These are phyloP conservation scores for Conchocele bisecta DNA, from an alignment of 2,888 invertebrate genomes.

Conservation along the genomic window DNA sequence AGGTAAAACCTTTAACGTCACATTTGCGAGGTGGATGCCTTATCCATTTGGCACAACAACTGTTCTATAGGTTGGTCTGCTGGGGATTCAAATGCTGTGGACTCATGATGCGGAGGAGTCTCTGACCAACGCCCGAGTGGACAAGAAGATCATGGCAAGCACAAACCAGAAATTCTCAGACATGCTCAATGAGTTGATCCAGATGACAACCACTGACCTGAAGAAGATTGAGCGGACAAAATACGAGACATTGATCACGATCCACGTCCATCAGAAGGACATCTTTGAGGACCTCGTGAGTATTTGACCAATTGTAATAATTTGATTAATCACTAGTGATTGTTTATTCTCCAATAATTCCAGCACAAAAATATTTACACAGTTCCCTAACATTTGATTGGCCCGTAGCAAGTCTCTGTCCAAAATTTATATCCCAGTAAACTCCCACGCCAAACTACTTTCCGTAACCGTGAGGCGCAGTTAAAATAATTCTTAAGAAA, in stretches of 20 bases:
- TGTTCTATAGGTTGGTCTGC: conserved; percentile 86
- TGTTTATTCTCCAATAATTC: neutral
- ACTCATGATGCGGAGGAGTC: conserved; percentile 96
- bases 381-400: too few species aligned
- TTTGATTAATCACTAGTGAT: neutral
- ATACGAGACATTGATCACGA: conserved; percentile 97
- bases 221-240: conserved; percentile 96
- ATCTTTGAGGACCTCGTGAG: conserved; percentile 97
- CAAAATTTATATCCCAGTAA: too few species aligned
- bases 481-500: too few species aligned
- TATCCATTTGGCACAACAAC: neutral
- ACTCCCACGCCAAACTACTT: too few species aligned
- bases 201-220: conserved; percentile 96
- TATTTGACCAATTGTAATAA: too few species aligned
- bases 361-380: too few species aligned
- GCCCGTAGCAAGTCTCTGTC: too few species aligned
- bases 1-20: too few species aligned
- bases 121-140: conserved; percentile 93
- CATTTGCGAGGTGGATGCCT: too few species aligned
- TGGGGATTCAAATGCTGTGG: conserved; percentile 99
- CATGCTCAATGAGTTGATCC: conserved; percentile 94
- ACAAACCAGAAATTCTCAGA: conserved; percentile 97
- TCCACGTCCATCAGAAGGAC: conserved; percentile 98
- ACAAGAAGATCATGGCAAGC: conserved; percentile 97
- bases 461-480: too few species aligned